Base-by-base conservation (phyloP, 1,140 invertebrate genomes). In the Pogonomyrmex barbatus region DNA sequence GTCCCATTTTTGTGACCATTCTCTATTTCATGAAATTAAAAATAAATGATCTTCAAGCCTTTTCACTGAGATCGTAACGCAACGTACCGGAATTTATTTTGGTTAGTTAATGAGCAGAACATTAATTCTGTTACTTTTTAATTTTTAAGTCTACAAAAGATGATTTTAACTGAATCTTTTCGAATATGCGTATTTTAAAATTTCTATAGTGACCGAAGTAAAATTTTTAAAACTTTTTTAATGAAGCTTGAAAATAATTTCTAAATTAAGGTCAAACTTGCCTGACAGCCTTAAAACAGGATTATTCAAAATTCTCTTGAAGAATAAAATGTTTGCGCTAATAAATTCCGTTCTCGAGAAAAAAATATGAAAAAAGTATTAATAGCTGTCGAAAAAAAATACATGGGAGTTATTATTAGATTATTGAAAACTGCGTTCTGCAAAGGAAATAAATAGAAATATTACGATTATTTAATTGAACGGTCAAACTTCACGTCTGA, bases 381-480 rank as follows among this genome's bases (percentile, higher is more conserved):
- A 63, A 78, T 14, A 24, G 47, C 47, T 9, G 14, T 75, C 5
- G 3, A 62, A 47, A 17, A 39, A 39, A 67, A 10, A 9, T 45
- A 12, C 39, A 45, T 47, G 3, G 0, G 4, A 45, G 17, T 39
- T 52, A 5, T 73, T 24, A 73, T 39, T 39, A 75, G 17, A 24
- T 24, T 56, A 56, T 33, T 67, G n/a, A 9, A 33, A 60, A 45
- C 14, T 0, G 14, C 39, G 24, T 14, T 60, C 6, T 17, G 0
- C 2, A 30, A 1, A 33, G 24, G 33, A 62, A 54, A 47, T 77
- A 47, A 47, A 30, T 10, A 36, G 0, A 54, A 0, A 47, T 12
- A 12, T 73, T 56, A 56, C 36, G 2, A 62, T 77, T 78, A 78
- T 63, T 62, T 63, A 63, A 78, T 63, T 10, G 9, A 50, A 10